Conservation (phyloP, 2,113 vertebrate species). For the Leucoraja erinaceus region DNA sequence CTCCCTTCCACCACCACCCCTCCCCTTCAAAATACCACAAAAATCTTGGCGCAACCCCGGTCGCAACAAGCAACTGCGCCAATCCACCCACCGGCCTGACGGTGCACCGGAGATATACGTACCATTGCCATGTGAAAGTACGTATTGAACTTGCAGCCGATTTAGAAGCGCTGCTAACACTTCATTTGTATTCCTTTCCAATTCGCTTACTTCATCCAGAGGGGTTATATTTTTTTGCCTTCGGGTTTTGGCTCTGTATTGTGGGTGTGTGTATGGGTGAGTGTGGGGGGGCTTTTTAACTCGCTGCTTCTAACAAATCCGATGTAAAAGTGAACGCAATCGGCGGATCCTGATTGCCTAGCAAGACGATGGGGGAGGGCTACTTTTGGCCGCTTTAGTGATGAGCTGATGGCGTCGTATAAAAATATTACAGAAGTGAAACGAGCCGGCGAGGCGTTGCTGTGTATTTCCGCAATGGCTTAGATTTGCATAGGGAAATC, state of each 20-base stretch:
- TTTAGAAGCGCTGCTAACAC: constrained; percentile 11
- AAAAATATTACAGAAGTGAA: constrained; percentile 36
- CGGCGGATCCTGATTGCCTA: constrained; percentile 27
- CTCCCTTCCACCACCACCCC: not conserved
- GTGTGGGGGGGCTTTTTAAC: not conserved
- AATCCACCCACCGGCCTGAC: not conserved
- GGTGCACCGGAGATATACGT: not conserved
- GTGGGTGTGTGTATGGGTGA: not conserved
- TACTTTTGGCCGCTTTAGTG: constrained; percentile 18
- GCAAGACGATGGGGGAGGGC: constrained; percentile 18
- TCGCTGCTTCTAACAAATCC: constrained; percentile 33
- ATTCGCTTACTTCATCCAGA: constrained; percentile 8
- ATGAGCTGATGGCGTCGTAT: constrained; percentile 33
- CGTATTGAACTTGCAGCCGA: constrained; percentile 28
- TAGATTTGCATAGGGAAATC: constrained; percentile 33
- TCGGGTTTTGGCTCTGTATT: not conserved
- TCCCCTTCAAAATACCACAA: constrained; percentile 29
- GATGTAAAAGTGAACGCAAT: constrained; percentile 28
- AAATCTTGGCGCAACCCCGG: constrained; percentile 31
- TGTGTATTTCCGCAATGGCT: constrained; percentile 35
- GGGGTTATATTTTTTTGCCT: not conserved
- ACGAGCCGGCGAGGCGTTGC: constrained; percentile 13
- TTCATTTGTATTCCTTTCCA: constrained; percentile 31
- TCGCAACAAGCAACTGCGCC: constrained; percentile 1
- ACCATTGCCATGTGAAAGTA: constrained; percentile 33